phyloP scores from a whole-genome alignment of 2,888 invertebrate species.

The Agonopterix heracliana region DNA sequence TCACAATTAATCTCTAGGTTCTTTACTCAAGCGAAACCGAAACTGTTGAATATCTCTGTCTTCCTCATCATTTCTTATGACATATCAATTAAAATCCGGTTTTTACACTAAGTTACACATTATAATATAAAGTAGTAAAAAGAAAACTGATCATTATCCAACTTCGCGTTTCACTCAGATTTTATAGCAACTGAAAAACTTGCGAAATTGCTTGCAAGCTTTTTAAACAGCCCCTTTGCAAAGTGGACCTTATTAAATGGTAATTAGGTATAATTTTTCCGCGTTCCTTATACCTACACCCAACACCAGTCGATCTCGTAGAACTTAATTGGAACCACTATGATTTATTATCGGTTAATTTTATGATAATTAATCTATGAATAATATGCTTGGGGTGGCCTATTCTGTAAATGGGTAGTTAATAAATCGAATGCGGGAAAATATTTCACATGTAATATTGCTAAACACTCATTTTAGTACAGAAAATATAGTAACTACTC shows the following conservation, averaged over 20 bases:
- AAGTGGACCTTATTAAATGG: neutral
- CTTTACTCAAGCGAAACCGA: no score
- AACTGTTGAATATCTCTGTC: no score
- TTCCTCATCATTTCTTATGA: no score
- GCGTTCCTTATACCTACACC: conserved; percentile 36
- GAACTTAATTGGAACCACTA: conserved; percentile 57
- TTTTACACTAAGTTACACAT: no score
- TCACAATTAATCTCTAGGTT: no score
- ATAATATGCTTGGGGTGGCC: conserved; percentile 47
- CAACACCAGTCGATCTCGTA: conserved; percentile 34
- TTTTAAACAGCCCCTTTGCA: neutral
- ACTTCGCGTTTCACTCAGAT: neutral
- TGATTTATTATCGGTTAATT: conserved; percentile 71
- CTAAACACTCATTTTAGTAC: no score
- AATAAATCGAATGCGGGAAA: no score
- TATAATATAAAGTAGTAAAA: no score
- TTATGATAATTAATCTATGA: conserved; percentile 70
- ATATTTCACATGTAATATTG: no score
- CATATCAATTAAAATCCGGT: no score
- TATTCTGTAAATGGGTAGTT: conserved; percentile 23
- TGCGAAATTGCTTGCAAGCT: neutral
- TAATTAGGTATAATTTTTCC: conserved; percentile 35
- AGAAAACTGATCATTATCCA: no score
- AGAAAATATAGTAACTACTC: no score
- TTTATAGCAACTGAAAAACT: neutral